Conservation (phyloP, 1,140 invertebrate genomes). For the Centruroides sculpturatus region DNA sequence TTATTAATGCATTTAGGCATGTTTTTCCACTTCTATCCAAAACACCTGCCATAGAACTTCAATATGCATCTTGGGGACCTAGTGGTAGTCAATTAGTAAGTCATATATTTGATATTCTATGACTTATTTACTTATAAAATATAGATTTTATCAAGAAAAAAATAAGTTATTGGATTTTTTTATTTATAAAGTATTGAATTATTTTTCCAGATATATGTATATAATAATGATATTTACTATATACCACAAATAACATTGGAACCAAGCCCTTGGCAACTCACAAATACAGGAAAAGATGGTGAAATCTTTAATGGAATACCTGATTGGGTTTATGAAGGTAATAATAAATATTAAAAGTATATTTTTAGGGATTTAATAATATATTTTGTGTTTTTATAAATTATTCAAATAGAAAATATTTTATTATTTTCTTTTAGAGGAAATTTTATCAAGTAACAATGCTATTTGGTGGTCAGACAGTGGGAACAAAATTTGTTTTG, state of each 20-base stretch:
- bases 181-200: not conserved
- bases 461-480: slow-evolving; percentile 82
- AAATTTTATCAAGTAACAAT: slow-evolving; percentile 64
- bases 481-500: slow-evolving; percentile 68
- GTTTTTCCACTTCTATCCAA: slow-evolving; percentile 10
- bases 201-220: slow-evolving; percentile 46
- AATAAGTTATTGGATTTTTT: not conserved
- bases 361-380: no score
- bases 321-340: slow-evolving; percentile 81
- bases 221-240: slow-evolving; percentile 83
- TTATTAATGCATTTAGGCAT: not conserved
- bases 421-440: slow-evolving; percentile 38
- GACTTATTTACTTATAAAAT: no score
- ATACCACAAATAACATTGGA: slow-evolving; percentile 43
- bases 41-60: slow-evolving; percentile 17
- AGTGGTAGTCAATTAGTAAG: slow-evolving; percentile 24
- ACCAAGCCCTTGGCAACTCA: slow-evolving; percentile 51
- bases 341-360: not conserved
- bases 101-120: not conserved
- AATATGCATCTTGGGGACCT: slow-evolving; percentile 29
- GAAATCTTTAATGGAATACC: slow-evolving; percentile 78
- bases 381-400: no score
- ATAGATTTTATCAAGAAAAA: no score
- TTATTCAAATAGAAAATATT: not conserved
- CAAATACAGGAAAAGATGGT: slow-evolving; percentile 53